A percentile compares a stretch with the other conserved stretches of the same genome.
Conservation (phyloP, 1,140 invertebrate species). For the Grapholita molesta region DNA sequence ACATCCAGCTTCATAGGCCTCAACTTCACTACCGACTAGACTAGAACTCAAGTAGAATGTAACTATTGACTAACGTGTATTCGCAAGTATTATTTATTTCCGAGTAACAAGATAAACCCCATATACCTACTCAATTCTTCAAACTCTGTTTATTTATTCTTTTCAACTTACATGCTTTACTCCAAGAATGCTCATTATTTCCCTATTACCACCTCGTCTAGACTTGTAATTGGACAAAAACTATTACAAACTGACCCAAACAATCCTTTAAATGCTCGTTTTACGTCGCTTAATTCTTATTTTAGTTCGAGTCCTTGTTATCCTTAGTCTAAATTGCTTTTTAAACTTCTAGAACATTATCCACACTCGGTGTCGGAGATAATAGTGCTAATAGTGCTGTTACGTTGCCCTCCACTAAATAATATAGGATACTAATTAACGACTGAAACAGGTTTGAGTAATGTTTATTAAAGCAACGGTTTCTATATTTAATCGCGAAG, state of each 20-base stretch:
- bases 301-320: conserved; percentile 1
- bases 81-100: too few relatives aligned
- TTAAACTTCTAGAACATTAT: conserved; percentile 10
- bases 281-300: conserved; percentile 6
- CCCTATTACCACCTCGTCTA: neutral
- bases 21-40: too few relatives aligned
- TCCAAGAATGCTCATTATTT: neutral
- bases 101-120: too few relatives aligned
- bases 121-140: too few relatives aligned
- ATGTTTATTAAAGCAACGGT: neutral
- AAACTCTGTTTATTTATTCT: too few relatives aligned
- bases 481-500: neutral
- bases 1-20: too few relatives aligned
- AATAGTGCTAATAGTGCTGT: conserved; percentile 15
- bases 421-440: neutral
- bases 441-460: conserved; percentile 8
- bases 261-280: neutral
- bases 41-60: too few relatives aligned
- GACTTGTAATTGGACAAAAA: neutral
- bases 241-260: neutral
- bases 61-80: too few relatives aligned
- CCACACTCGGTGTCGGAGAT: conserved; percentile 8
- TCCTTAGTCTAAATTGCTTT: conserved; percentile 15
- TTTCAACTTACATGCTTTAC: too few relatives aligned
- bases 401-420: conserved; percentile 2